Evolutionary conservation across 1,140 invertebrate species (phyloP).

Genomic region (Drosophila athabasca): DNA sequence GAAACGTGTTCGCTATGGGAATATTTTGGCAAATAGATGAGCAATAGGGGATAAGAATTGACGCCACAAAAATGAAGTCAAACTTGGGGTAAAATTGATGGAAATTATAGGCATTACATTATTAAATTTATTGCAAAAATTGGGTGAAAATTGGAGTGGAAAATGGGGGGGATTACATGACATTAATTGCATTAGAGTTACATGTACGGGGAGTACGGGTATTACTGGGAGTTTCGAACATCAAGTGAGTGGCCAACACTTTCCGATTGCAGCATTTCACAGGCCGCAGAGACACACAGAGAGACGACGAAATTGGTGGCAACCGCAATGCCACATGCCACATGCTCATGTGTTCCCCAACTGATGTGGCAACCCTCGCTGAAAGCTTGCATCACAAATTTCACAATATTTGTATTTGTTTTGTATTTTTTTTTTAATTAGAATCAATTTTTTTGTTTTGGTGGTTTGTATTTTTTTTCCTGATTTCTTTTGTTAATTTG

Average conservation of each 20-base stretch:
- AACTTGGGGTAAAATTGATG: no score
- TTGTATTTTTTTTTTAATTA: constrained; percentile 64
- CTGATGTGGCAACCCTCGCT: constrained; percentile 19
- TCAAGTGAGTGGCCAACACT: no score
- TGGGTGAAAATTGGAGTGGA: no score
- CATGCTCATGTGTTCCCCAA: constrained; percentile 7
- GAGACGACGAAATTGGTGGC: neutral
- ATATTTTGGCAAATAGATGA: neutral
- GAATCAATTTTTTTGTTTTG: constrained; percentile 28
- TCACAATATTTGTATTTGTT: constrained; percentile 35
- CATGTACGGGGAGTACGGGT: no score
- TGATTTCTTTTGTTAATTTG: constrained; percentile 40
- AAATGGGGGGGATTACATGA: no score
- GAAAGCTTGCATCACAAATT: constrained; percentile 35
- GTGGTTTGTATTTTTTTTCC: constrained; percentile 8
- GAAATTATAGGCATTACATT: no score
- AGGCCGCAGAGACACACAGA: neutral
- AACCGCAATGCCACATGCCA: constrained; percentile 3
- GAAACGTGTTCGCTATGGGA: constrained; percentile 12
- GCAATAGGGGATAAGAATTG: no score
- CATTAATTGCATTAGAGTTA: no score
- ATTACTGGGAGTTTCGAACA: no score
- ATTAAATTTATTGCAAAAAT: no score
- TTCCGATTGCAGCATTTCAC: no score
- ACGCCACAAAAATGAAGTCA: no score